These are phyloP conservation scores for Siderastrea radians DNA, from an alignment of 92 coral and sea anemone genomes.

Conservation along the genomic window DNA sequence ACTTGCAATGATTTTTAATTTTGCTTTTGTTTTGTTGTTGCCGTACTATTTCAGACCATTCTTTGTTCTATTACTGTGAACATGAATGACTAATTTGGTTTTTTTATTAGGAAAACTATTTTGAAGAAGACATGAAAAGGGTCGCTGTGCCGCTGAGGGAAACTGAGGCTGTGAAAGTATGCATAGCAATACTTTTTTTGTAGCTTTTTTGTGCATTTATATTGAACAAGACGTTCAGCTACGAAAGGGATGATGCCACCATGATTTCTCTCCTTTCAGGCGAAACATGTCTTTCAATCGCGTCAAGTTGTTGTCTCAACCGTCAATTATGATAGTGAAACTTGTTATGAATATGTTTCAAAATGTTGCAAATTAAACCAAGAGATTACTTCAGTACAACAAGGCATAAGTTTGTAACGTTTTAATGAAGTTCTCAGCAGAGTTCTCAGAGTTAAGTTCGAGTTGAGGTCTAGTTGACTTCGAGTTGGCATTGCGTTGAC, in stretches of 20 bases:
- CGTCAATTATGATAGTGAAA: not conserved
- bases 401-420: too few relatives aligned
- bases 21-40: not conserved
- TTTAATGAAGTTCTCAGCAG: too few relatives aligned
- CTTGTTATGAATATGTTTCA: too few relatives aligned
- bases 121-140: conserved; percentile 78
- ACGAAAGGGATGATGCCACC: not conserved
- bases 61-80: not conserved
- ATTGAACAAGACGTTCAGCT: not conserved
- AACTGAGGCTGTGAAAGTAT: conserved; percentile 81
- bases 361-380: too few relatives aligned
- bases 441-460: too few relatives aligned
- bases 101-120: conserved; percentile 76
- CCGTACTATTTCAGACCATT: not conserved
- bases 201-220: not conserved
- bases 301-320: not conserved
- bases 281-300: not conserved
- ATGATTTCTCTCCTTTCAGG: too few relatives aligned
- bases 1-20: not conserved
- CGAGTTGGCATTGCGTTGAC: too few relatives aligned
- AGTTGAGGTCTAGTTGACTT: too few relatives aligned
- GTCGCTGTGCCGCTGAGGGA: conserved; percentile 80
- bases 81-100: not conserved
- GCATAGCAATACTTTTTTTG: not conserved
- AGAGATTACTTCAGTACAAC: too few relatives aligned